phyloP scores from a whole-genome alignment of 2,797 vertebrate species.

The Myotis pilosus region DNA sequence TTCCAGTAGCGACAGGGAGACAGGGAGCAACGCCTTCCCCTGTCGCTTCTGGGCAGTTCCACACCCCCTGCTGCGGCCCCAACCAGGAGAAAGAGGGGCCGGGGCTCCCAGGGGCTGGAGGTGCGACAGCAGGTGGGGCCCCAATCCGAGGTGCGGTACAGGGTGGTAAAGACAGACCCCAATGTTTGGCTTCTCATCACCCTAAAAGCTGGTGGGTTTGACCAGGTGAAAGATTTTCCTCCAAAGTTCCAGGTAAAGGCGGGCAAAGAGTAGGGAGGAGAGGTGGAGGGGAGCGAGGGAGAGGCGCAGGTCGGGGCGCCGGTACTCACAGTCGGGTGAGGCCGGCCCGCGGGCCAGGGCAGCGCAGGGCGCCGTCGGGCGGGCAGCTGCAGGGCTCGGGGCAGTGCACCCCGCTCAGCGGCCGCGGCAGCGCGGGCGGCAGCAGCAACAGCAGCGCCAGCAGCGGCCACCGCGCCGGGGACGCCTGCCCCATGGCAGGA shows the following conservation, averaged over 20 bases:
- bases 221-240: background rate
- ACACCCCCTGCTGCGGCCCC: accelerated
- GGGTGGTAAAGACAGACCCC: background rate
- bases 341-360: conserved; percentile 63
- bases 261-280: background rate
- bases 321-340: conserved; percentile 81
- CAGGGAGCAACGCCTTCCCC: background rate
- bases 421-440: background rate
- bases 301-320: background rate
- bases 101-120: background rate
- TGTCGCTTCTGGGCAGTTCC: background rate
- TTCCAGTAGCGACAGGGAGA: accelerated
- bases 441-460: background rate
- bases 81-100: background rate
- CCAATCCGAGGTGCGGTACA: too few species aligned
- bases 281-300: background rate
- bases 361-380: conserved; percentile 74
- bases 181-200: background rate
- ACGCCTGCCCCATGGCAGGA: background rate
- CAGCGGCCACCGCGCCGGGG: background rate
- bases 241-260: background rate
- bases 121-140: too few species aligned
- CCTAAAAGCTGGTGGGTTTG: background rate
- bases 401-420: conserved; percentile 39
- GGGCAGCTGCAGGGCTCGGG: conserved; percentile 76